phyloP scores from a whole-genome alignment of 1,140 invertebrate species.

The Campoletis sonorensis region DNA sequence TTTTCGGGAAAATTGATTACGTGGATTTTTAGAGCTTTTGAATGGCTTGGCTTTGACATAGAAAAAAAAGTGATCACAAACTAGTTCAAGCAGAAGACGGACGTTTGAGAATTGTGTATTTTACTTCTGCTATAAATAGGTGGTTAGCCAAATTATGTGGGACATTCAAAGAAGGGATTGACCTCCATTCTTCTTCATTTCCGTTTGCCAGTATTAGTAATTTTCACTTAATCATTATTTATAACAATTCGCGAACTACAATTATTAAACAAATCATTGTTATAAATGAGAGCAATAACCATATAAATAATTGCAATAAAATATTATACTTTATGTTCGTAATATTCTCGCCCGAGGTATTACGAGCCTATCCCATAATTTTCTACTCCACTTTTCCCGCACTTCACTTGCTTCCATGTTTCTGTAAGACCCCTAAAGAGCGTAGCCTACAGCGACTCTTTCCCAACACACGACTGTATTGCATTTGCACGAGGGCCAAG shows the following conservation, averaged over 20 bases:
- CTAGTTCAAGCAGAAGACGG: not conserved
- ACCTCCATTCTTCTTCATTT: not conserved
- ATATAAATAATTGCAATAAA: not conserved
- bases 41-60: not conserved
- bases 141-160: not conserved
- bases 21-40: not conserved
- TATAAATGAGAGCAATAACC: not conserved
- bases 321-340: not conserved
- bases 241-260: too few relatives aligned
- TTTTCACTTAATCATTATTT: not conserved
- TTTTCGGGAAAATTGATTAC: too few relatives aligned
- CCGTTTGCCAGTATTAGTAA: not conserved
- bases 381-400: too few relatives aligned
- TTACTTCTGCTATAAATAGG: not conserved
- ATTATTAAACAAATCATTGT: not conserved
- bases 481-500: too few relatives aligned
- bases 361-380: too few relatives aligned
- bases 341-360: too few relatives aligned
- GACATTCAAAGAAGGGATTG: slow-evolving; percentile 1
- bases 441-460: too few relatives aligned
- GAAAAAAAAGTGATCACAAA: too few relatives aligned
- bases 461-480: too few relatives aligned
- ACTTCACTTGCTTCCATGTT: too few relatives aligned
- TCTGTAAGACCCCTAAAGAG: too few relatives aligned
- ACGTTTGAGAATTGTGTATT: not conserved